Base-by-base conservation (phyloP, 2,888 invertebrate species). In the Rhogogaster chlorosoma region DNA sequence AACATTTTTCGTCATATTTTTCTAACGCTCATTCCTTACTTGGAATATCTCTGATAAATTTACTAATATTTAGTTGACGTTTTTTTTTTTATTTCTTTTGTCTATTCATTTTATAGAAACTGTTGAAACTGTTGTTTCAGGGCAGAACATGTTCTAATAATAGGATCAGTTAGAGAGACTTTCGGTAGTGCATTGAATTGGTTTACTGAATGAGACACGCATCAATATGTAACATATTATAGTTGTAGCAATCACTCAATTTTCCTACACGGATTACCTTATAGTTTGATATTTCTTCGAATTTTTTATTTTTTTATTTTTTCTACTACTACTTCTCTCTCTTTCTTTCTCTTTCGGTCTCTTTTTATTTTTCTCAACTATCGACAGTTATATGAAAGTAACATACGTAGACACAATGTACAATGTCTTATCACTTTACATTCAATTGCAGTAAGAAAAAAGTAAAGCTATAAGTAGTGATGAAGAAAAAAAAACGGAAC, bases 181-280 rank as follows among this genome's bases (percentile, higher is more conserved):
- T 53, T 36, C 12, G 2, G n/a, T 80, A 61, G 29, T 61, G 36
- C 9, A 42, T 61, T 38, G 36, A 61, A 80, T 38, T 38, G 61
- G 80, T 61, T 38, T 80, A 38, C 80, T 38, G 80, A 80, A 80
- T 80, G 80, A 80, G 80, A 80, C 80, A 80, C 80, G 61, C 80
- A 80, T 80, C 42, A 18, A 29, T 45, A n/a, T n/a, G n/a, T n/a
- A 49, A 26, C 29, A 29, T 29, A 10, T 42, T n/a, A 22, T 22
- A 67, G 15, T 67, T 67, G 9, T 53, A 77, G 49, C 15, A 77
- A 53, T 77, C 32, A 32, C 6, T 29, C n/a, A 26, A 32, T 32
- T 32, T 12, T 67, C 15, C 67, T 26, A 61, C 0, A 32, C 12
- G 36, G 18, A 29, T 36, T 70, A 49, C 3, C 5, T 70, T 29